Evolutionary conservation across 2,888 invertebrate genomes (phyloP), one percentile per base, ranked within the genome.

Genomic region (Odontocerum albicorne): DNA sequence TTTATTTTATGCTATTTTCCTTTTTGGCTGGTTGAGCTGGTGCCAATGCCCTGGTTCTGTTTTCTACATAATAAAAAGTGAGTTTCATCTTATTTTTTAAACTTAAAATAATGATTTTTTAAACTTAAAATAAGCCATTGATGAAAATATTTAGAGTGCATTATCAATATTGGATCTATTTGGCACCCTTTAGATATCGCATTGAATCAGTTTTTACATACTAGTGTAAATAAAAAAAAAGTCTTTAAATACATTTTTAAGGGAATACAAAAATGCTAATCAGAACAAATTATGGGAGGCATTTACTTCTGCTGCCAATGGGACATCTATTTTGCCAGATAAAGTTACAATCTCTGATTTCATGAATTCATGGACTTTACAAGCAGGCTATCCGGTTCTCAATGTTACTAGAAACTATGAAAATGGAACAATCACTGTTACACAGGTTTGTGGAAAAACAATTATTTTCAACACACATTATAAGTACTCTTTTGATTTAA

Each of bases 321-420:
- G 63, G 1, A 55, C 65, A 0, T 68, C 68, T 2, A 62, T 73
- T 0, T 50, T 69, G 3, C 72, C 80, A 1, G 63, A 65, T 2
- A 74, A 74, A 10, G 65, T 79, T 0, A 77, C 79, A 0, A 71
- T 85, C 2, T 80, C 81, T 20, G 70, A 73, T 6, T 77, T 89
- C 56, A 86, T 89, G 82, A 82, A 85, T 65, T 77, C 83, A 0
- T 91, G 89, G 88, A 86, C 87, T 0, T 75, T 81, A 12, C 87
- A 89, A 66, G 77, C 83, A 0, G 87, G 87, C 0, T 88, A 83
- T 67, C 89, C 88, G 0, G 72, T 86, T 0, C 70, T 88, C 3
- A 79, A 75, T 0, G 79, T 87, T 0, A 70, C 67, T 1, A 73
- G 83, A 63, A 72, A 83, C 65, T 84, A 83, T 54, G 64, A 68